Evolutionary conservation across 2,888 invertebrate species (phyloP).

Genomic region (Yponomeuta cagnagella): DNA sequence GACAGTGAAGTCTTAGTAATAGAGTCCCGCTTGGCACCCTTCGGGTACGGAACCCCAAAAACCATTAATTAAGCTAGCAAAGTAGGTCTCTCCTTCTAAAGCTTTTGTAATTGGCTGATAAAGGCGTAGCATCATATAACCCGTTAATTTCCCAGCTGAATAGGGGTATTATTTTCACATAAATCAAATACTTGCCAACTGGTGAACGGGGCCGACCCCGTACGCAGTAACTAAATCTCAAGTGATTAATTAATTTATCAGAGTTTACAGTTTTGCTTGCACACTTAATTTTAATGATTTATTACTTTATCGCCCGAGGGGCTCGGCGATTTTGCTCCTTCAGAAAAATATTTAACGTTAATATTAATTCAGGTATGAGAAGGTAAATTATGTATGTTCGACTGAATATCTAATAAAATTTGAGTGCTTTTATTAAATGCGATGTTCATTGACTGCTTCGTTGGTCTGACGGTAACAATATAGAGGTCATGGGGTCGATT

Average conservation of each 20-base stretch:
- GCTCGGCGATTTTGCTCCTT: constrained; percentile 6
- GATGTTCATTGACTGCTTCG: too few species aligned
- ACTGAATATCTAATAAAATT: too few species aligned
- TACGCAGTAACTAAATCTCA: constrained; percentile 33
- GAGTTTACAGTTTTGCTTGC: constrained; percentile 33
- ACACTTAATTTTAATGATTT: constrained; percentile 66
- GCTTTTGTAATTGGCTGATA: not conserved
- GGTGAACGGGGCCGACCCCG: not conserved
- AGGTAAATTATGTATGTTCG: not conserved
- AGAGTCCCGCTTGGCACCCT: too few species aligned
- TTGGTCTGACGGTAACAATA: too few species aligned
- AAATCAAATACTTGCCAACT: not conserved
- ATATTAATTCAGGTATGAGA: too few species aligned
- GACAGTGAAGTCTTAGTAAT: too few species aligned
- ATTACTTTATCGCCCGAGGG: constrained; percentile 29
- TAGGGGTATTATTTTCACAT: constrained; percentile 1
- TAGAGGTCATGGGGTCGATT: too few species aligned
- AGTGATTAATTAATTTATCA: constrained; percentile 70
- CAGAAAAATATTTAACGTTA: not conserved
- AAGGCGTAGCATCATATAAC: not conserved
- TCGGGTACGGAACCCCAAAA: too few species aligned
- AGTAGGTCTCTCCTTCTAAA: not conserved
- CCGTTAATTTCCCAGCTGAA: not conserved
- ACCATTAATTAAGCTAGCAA: not conserved
- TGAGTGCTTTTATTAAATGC: too few species aligned